phyloP scores from a whole-genome alignment of 2,113 vertebrate species.

The Hippocampus barbouri region DNA sequence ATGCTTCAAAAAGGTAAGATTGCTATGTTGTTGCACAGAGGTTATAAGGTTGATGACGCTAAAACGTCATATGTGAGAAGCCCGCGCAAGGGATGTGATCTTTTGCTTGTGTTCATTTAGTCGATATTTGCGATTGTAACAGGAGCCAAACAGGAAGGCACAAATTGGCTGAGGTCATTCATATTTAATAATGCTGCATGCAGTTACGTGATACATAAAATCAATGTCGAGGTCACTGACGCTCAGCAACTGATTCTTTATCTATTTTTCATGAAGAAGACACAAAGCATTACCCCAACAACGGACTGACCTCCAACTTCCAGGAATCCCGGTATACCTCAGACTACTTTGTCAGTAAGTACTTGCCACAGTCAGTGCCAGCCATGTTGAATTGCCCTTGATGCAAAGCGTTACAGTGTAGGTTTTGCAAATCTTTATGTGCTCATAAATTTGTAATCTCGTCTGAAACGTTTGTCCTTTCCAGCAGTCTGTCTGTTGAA shows the following conservation, averaged over 20 bases:
- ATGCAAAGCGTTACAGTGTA: background rate
- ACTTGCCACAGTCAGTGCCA: constrained; percentile 28
- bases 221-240: constrained; percentile 67
- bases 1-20: constrained; percentile 95
- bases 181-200: constrained; percentile 66
- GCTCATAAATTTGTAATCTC: background rate
- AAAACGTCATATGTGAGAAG: background rate
- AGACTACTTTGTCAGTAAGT: constrained; percentile 99
- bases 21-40: background rate
- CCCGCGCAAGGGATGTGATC: background rate
- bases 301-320: constrained; percentile 82
- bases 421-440: background rate
- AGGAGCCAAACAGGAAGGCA: constrained; percentile 58
- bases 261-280: constrained; percentile 84
- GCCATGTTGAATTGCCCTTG: background rate
- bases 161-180: constrained; percentile 58
- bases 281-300: constrained; percentile 87
- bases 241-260: constrained; percentile 40
- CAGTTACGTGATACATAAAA: constrained; percentile 69
- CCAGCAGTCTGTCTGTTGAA: too few relatives aligned
- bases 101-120: constrained; percentile 12
- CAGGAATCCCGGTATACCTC: constrained; percentile 94
- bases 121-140: constrained; percentile 50
- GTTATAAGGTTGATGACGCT: background rate
- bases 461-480: background rate